Evolutionary conservation across 2,888 invertebrate species (phyloP), one percentile per base, ranked within the genome.

Genomic region (Nomada lathburiana): DNA sequence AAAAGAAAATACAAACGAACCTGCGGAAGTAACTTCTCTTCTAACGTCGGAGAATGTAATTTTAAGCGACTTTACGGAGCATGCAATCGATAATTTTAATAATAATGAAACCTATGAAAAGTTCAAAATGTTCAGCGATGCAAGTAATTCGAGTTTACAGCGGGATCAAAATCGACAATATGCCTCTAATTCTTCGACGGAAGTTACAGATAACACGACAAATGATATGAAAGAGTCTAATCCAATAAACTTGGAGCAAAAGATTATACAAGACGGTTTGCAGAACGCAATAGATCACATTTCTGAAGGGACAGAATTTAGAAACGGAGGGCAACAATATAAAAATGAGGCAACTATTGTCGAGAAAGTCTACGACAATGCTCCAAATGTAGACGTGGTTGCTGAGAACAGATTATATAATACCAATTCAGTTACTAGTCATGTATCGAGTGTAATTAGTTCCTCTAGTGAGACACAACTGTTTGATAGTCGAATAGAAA

Each of bases 231-330:
- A 71, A 18, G 59, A 63, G 23, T 36, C 76, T 47, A 71, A 76
- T 36, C 52, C 89, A 23, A 76, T 86, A 52, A 87, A 80, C 68
- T 85, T 89, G 36, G 89, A 90, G 42, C 91, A 93, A 71, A 91
- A 92, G 76, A 92, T 93, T 68, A 88, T 93, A 85, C 91, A 90
- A 42, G 88, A 92, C 26, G 90, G 89, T 10, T 80, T 93, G 16
- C 90, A 91, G 23, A 90, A 90, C 26, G 89, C 92, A 1, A 92
- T 93, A 52, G 91, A 89, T 7, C 89, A 90, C 42, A 90, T 93
- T 63, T 90, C 93, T 1, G 84, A 89, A 13, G 82, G 78, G 2
- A 84, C 85, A 47, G 73, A 69, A 57, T 88, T 89, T 7, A 79
- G 82, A 0, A 70, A 65, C 20, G 68, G 80, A 53, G 57, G 79